Evolutionary conservation across 2,888 invertebrate genomes (phyloP).

Genomic region (Dolichopus griseipennis): DNA sequence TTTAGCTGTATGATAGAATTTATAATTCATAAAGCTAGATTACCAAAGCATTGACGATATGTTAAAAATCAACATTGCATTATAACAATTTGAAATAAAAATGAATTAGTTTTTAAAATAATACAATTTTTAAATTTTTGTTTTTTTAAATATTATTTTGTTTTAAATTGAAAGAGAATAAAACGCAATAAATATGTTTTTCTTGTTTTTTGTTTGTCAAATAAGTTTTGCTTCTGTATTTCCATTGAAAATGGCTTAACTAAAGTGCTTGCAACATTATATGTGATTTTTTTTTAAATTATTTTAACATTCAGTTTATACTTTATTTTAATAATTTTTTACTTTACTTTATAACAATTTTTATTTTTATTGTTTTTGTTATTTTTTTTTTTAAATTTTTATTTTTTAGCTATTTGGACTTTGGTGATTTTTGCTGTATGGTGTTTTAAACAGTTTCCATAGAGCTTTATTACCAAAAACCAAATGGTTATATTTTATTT

Average conservation of each 20-base stretch:
- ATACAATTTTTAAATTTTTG: background rate
- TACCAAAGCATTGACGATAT: conserved; percentile 73
- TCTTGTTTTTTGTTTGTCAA: too few species aligned
- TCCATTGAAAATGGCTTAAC: too few species aligned
- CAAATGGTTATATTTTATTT: conserved; percentile 43
- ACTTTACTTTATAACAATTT: too few species aligned
- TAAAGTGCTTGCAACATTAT: too few species aligned
- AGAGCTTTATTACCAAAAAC: conserved; percentile 68
- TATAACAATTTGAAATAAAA: background rate
- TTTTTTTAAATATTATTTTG: too few species aligned
- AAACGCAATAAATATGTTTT: too few species aligned
- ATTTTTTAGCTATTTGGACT: conserved; percentile 49
- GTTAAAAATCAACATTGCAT: conserved; percentile 16
- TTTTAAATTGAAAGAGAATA: too few species aligned
- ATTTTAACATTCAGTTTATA: too few species aligned
- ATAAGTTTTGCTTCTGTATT: too few species aligned
- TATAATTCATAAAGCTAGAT: conserved; percentile 84
- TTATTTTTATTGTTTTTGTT: conserved; percentile 16
- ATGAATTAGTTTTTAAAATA: conserved; percentile 14
- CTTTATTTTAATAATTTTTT: conserved; percentile 16
- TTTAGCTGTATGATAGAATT: conserved; percentile 75
- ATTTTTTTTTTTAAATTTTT: conserved; percentile 23
- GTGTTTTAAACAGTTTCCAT: conserved; percentile 46
- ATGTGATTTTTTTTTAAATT: too few species aligned
- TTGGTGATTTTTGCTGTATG: conserved; percentile 71